Percentiles rank a stretch among this genome's conserved stretches.
phyloP scores from a whole-genome alignment of 2,113 vertebrate genomes.

The Daboia siamensis region DNA sequence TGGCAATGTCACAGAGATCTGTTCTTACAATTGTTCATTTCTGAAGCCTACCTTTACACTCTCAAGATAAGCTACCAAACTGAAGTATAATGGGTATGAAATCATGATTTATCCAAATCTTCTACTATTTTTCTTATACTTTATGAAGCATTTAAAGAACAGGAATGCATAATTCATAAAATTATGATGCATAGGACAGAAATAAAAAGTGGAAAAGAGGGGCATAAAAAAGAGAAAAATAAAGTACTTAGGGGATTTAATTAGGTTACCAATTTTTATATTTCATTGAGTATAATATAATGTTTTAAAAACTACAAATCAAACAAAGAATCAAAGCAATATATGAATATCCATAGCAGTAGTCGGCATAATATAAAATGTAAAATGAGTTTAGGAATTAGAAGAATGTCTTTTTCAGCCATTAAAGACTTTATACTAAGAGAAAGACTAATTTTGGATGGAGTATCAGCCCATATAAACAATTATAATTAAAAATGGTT shows the following conservation, averaged over 20 bases:
- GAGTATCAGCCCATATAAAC: neutral
- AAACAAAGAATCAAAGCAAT: neutral
- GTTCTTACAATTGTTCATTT: neutral
- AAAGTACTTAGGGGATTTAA: neutral
- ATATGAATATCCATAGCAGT: neutral
- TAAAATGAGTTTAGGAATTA: neutral
- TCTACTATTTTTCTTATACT: neutral
- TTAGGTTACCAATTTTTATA: neutral
- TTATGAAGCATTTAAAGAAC: neutral
- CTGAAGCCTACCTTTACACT: neutral
- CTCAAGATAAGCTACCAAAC: neutral
- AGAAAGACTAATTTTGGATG: neutral
- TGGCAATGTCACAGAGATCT: neutral
- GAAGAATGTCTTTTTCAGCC: neutral
- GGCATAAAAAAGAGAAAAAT: neutral
- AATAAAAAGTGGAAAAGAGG: neutral
- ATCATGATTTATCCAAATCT: neutral
- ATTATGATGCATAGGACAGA: neutral
- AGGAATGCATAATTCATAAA: neutral
- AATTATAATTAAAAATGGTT: neutral
- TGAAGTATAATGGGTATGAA: neutral
- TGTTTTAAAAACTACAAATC: neutral
- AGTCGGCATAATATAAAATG: neutral
- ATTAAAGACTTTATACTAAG: neutral
- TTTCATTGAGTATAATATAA: neutral